phyloP scores from a whole-genome alignment of 2,888 invertebrate genomes.

The Drosophila mimetica region DNA sequence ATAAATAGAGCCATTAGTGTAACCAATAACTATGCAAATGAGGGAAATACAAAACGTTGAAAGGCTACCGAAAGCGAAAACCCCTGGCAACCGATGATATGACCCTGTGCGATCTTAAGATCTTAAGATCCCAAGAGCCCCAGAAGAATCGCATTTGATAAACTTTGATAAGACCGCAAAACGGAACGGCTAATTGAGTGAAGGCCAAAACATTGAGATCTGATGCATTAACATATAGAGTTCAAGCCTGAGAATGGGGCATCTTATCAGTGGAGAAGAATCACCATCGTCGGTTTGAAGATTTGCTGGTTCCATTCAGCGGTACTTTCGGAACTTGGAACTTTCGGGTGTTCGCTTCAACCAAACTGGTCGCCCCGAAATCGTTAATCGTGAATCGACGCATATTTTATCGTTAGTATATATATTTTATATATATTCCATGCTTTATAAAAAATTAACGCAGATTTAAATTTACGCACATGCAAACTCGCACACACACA shows the following conservation, averaged over 20 bases:
- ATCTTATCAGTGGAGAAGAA: conserved; percentile 25
- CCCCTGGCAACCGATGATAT: conserved; percentile 9
- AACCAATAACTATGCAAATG: conserved; percentile 20
- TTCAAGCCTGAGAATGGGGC: conserved; percentile 4
- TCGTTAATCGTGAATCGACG: conserved; percentile 45
- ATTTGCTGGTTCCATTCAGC: conserved; percentile 12
- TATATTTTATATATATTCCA: conserved; percentile 47
- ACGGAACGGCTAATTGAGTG: conserved; percentile 64
- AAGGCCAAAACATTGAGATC: conserved; percentile 54
- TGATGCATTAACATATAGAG: conserved; percentile 58
- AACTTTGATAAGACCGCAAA: conserved; percentile 63
- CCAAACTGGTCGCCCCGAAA: conserved; percentile 62
- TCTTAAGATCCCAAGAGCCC: background rate
- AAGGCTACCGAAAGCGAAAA: conserved; percentile 23
- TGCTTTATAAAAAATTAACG: conserved; percentile 69
- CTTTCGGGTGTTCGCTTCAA: conserved; percentile 27
- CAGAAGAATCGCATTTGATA: conserved; percentile 52
- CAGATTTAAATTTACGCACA: conserved; percentile 36
- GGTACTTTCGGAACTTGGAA: conserved; percentile 10
- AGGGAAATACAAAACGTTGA: conserved; percentile 28
- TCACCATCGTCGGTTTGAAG: conserved; percentile 1
- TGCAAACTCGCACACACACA: conserved; percentile 31
- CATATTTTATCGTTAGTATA: conserved; percentile 59
- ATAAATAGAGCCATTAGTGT: conserved; percentile 29
- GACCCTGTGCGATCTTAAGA: conserved; percentile 25